Evolutionary conservation across 2,797 vertebrate species (phyloP), one percentile per base, ranked within the genome.

Genomic region (Poeciliopsis presidionis): DNA sequence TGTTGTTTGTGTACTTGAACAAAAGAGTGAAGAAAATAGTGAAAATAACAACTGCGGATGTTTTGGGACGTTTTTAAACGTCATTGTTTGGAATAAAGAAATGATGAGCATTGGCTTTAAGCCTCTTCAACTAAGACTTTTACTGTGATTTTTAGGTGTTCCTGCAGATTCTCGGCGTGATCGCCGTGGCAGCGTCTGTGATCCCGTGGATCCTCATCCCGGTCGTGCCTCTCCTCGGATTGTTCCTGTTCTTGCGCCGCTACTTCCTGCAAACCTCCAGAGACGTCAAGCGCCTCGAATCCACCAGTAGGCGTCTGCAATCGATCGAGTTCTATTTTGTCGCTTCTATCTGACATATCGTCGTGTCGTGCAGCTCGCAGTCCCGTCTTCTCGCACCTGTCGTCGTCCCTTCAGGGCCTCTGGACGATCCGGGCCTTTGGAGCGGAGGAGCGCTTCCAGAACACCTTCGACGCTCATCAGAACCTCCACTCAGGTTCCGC

Each of bases 331-430:
- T 73, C 33, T 2, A 28, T 41, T 7, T 25, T 14, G 2, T 43
- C 7, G 25, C 36, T 41, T 59, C 8, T 74, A 25, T 22, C 22
- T 57, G 22, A 74, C 46, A 3, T 0, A 7, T 16, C 47, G 8
- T 33, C 53, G 14, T 63, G 7, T 57, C 73, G 18, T 28, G 59
- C 92, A 99, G 97, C 96, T 79, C 96, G 97, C 84, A 98, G 98
- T 89, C 97, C 97, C 0, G 97, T 98, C 13, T 99, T 99, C 88
- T 98, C 97, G 91, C 97, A 98, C 92, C 89, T 99, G 71, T 98
- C 98, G 0, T 97, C 97, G 1, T 97, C 97, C 65, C 97, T 98
- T 55, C 97, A 99, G 93, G 98, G 98, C 6, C 96, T 99, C 85
- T 97, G 97, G 96, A 98, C 97, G 43, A 98, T 99, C 87, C 95